Percentiles rank a stretch among this genome's conserved stretches.
Conservation (phyloP, 2,888 invertebrate genomes). For the Hermaeophaga mercurialis region DNA sequence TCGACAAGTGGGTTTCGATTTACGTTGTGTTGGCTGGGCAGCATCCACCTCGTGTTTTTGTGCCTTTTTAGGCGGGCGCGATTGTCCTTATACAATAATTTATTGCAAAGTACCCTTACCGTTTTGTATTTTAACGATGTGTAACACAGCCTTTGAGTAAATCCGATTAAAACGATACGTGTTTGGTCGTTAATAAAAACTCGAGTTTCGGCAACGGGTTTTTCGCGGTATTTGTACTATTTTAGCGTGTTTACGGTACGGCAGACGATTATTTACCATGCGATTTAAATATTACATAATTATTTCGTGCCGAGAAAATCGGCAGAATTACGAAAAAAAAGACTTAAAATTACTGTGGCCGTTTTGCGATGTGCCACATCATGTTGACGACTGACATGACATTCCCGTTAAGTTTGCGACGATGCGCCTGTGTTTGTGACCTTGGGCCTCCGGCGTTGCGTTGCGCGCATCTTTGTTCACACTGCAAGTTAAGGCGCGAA, state of each 20-base stretch:
- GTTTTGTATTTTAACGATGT: conserved; percentile 49
- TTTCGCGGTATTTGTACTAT: conserved; percentile 57
- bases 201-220: conserved; percentile 54
- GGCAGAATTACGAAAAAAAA: conserved; percentile 54
- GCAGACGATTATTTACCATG: conserved; percentile 48
- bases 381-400: conserved; percentile 59
- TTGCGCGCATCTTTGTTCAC: conserved; percentile 26
- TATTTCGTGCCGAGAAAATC: conserved; percentile 55
- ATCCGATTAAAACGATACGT: conserved; percentile 48
- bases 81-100: conserved; percentile 5
- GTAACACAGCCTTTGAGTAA: conserved; percentile 50
- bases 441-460: conserved; percentile 36
- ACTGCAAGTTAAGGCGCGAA: conserved; percentile 33
- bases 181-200: conserved; percentile 49
- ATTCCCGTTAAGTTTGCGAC: conserved; percentile 33
- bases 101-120: conserved; percentile 39
- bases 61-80: neutral
- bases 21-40: conserved; percentile 39
- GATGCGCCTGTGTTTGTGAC: conserved; percentile 47
- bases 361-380: conserved; percentile 60
- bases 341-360: conserved; percentile 58
- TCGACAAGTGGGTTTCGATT: conserved; percentile 43
- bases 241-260: conserved; percentile 54
- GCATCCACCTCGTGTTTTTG: conserved; percentile 35
- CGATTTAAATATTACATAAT: conserved; percentile 57